Percentiles rank a stretch among this genome's conserved stretches.
phyloP scores from a whole-genome alignment of 2,888 invertebrate genomes.

The Drosophila mimica region DNA sequence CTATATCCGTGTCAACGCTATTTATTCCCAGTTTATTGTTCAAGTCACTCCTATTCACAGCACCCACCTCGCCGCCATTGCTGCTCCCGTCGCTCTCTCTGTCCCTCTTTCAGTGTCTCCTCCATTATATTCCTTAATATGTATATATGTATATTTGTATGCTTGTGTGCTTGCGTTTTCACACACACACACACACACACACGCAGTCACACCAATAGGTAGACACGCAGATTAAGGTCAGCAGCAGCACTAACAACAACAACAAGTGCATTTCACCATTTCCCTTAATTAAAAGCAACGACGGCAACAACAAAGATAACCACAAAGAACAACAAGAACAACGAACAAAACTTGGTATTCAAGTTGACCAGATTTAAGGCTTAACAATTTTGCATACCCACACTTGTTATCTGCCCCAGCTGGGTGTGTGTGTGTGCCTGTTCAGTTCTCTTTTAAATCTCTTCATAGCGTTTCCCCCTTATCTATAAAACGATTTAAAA shows the following conservation, averaged over 20 bases:
- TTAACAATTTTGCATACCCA: background rate
- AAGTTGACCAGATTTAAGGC: background rate
- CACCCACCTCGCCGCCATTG: no score
- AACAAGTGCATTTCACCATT: slow-evolving; percentile 12
- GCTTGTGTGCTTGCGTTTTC: no score
- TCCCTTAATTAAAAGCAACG: slow-evolving; percentile 20
- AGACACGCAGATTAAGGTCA: slow-evolving; percentile 51
- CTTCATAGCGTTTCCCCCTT: background rate
- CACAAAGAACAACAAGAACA: background rate
- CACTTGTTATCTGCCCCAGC: background rate
- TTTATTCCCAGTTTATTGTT: slow-evolving; percentile 43
- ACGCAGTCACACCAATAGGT: slow-evolving; percentile 2
- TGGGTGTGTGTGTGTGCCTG: background rate
- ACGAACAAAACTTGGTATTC: background rate
- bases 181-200: background rate
- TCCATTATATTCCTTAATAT: background rate
- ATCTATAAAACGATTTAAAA: background rate
- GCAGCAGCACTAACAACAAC: slow-evolving; percentile 17
- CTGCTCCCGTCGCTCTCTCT: no score
- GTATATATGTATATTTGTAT: background rate
- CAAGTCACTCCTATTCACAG: slow-evolving; percentile 2
- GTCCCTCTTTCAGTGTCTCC: background rate
- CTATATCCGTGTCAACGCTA: slow-evolving; percentile 41
- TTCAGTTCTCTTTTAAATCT: background rate
- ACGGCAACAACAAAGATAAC: slow-evolving; percentile 3